phyloP scores from a whole-genome alignment of 2,113 vertebrate genomes.

The Ginglymostoma cirratum region DNA sequence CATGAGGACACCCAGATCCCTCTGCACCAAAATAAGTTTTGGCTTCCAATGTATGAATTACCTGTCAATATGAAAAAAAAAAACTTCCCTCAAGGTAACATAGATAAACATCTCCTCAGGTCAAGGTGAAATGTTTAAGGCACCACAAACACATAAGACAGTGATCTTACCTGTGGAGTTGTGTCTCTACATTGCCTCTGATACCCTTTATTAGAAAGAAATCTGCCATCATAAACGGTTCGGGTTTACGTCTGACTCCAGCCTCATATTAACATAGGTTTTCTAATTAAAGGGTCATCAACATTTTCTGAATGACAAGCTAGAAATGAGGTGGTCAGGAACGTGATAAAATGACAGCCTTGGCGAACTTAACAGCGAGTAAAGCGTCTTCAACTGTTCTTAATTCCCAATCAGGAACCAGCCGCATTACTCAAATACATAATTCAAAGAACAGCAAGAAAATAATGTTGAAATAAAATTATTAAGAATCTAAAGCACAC shows the following conservation, averaged over 20 bases:
- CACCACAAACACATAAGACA: neutral
- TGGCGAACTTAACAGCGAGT: neutral
- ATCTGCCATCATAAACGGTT: too few species aligned
- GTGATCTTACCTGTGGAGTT: neutral
- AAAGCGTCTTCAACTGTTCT: neutral
- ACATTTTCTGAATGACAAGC: neutral
- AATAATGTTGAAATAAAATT: neutral
- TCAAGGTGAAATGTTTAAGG: neutral
- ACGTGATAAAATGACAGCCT: neutral
- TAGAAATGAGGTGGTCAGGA: neutral
- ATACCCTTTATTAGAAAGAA: too few species aligned
- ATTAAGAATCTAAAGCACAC: neutral
- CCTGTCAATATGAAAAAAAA: neutral
- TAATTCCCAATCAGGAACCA: neutral
- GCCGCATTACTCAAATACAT: neutral
- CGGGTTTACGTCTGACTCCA: neutral
- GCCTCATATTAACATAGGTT: neutral
- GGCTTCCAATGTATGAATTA: neutral
- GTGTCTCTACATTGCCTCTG: too few species aligned
- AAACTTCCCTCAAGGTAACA: neutral
- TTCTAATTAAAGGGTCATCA: neutral
- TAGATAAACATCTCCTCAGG: neutral
- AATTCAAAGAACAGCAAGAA: neutral
- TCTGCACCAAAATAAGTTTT: neutral
- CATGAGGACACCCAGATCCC: too few species aligned